phyloP scores from a whole-genome alignment of 2,797 vertebrate genomes.

The Nannoperca australis region DNA sequence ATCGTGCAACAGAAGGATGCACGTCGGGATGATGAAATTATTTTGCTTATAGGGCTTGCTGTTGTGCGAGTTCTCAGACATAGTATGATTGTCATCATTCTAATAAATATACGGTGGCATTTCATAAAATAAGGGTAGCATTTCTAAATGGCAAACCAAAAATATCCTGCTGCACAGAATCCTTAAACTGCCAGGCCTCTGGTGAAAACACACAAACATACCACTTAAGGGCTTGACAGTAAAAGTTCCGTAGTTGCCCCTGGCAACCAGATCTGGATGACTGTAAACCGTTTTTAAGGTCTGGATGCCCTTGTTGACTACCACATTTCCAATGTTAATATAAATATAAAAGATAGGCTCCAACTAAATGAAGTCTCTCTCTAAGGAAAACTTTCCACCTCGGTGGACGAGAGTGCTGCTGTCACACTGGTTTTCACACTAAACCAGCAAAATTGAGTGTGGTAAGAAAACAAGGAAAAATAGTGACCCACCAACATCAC shows the following conservation, averaged over 20 bases:
- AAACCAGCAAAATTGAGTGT: background rate
- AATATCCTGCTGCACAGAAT: conserved; percentile 6
- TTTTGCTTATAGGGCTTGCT: background rate
- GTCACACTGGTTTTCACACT: conserved; percentile 19
- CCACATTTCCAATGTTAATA: conserved; percentile 7
- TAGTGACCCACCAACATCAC: background rate
- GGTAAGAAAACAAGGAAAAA: background rate
- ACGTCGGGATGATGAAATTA: background rate
- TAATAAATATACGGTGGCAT: conserved; percentile 3
- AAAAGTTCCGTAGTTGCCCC: conserved; percentile 18
- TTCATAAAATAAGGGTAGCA: conserved; percentile 17
- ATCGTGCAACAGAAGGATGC: background rate
- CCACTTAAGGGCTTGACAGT: conserved; percentile 5
- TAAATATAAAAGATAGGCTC: background rate
- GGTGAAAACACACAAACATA: conserved; percentile 35
- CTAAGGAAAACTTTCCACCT: conserved; percentile 14
- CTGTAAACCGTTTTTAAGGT: conserved; percentile 16
- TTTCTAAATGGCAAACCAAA: conserved; percentile 12
- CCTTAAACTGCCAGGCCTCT: conserved; percentile 15
- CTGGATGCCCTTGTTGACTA: conserved; percentile 22
- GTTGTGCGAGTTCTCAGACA: background rate
- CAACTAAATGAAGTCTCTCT: background rate
- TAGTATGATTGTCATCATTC: background rate
- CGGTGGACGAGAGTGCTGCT: conserved; percentile 7
- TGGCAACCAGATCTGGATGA: conserved; percentile 30